Percentiles rank a stretch among this genome's conserved stretches.
Evolutionary conservation across 2,113 vertebrate species (phyloP).

Genomic region (Fregetta grallaria): DNA sequence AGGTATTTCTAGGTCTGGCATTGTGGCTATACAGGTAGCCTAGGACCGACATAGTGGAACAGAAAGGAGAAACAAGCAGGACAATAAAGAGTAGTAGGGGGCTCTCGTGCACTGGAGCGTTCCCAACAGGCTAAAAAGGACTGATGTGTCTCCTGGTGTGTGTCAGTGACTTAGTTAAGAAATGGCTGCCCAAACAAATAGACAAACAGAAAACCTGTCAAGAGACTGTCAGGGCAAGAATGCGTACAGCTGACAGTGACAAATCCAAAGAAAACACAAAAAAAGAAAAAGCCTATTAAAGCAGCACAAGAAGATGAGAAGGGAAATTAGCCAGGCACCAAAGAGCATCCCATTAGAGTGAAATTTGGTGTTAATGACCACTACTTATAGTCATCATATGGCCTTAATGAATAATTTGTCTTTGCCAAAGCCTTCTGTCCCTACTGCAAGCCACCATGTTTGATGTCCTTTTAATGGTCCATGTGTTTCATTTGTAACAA

Average conservation of each 20-base stretch:
- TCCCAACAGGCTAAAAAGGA: neutral
- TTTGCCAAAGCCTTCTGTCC: slow-evolving; percentile 36
- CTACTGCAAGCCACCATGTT: slow-evolving; percentile 27
- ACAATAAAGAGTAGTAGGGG: neutral
- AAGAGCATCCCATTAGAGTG: neutral
- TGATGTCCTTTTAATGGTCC: slow-evolving; percentile 63
- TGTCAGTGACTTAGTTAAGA: neutral
- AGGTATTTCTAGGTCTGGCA: neutral
- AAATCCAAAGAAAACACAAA: neutral
- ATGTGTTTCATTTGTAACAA: slow-evolving; percentile 33
- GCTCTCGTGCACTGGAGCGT: neutral
- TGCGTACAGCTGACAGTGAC: neutral
- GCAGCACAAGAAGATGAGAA: neutral
- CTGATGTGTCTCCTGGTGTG: neutral
- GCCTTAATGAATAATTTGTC: slow-evolving; percentile 54
- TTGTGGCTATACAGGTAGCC: neutral
- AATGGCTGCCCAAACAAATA: neutral
- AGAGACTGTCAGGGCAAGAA: neutral
- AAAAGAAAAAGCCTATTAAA: neutral
- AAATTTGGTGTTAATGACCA: slow-evolving; percentile 3
- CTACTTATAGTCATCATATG: slow-evolving; percentile 37
- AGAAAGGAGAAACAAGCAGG: neutral
- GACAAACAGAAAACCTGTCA: neutral
- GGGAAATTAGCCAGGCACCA: slow-evolving; percentile 31
- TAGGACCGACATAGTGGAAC: neutral